Conservation (phyloP, 1,140 invertebrate genomes). For the Stegodyphus dumicola region DNA sequence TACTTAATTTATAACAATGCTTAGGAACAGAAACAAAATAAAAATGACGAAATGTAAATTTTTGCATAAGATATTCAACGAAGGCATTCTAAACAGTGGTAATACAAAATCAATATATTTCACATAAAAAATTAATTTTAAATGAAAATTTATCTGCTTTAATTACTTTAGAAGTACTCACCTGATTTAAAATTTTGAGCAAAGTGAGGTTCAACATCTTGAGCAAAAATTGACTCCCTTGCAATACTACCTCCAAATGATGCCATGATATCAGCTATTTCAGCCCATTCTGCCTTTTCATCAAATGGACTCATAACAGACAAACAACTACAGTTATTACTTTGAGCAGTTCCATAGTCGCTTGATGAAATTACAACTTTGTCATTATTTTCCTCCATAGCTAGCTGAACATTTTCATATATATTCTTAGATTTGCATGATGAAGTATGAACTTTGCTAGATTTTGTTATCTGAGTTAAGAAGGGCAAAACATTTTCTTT, state of each 20-base stretch:
- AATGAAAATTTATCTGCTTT: neutral
- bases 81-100: no score
- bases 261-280: constrained; percentile 68
- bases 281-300: constrained; percentile 93
- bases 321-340: constrained; percentile 68
- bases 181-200: constrained; percentile 44
- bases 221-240: constrained; percentile 83
- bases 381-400: constrained; percentile 39
- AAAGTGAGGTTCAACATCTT: constrained; percentile 72
- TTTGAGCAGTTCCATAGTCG: constrained; percentile 28
- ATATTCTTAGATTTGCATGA: constrained; percentile 36
- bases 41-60: no score
- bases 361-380: constrained; percentile 40
- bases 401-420: constrained; percentile 60
- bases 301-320: constrained; percentile 89
- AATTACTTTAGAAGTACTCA: neutral
- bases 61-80: no score
- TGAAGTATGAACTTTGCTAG: neutral
- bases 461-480: neutral
- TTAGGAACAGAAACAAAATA: no score
- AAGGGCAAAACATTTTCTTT: constrained; percentile 6
- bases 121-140: neutral
- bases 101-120: no score
- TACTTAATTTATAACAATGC: no score
- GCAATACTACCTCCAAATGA: constrained; percentile 72